Evolutionary conservation across 1,140 invertebrate genomes (phyloP).

Genomic region (Lutraria rhynchaena): DNA sequence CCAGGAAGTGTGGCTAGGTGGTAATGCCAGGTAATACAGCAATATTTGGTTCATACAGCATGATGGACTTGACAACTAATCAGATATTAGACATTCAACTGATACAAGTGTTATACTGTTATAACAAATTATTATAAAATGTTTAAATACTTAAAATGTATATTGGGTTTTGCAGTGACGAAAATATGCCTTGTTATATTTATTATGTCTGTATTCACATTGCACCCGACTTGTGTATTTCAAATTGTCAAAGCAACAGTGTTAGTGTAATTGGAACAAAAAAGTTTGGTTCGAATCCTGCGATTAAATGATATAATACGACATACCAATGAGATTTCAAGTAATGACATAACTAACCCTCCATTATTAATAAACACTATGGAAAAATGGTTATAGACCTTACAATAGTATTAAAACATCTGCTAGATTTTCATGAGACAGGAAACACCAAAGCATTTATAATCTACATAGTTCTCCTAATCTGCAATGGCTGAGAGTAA

Average conservation of each 20-base stretch:
- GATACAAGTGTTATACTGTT: background rate
- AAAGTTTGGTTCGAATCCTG: too few species aligned
- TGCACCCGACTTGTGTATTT: background rate
- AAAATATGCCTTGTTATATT: background rate
- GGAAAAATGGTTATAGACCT: too few species aligned
- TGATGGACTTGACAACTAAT: slow-evolving; percentile 2
- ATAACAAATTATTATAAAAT: background rate
- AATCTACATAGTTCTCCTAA: too few species aligned
- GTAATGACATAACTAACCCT: too few species aligned
- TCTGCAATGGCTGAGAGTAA: too few species aligned
- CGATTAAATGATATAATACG: too few species aligned
- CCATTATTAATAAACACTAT: too few species aligned
- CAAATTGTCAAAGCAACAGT: background rate
- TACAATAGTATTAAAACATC: too few species aligned
- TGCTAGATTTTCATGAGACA: too few species aligned
- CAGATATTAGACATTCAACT: slow-evolving; percentile 8
- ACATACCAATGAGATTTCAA: too few species aligned
- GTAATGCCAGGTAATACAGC: slow-evolving; percentile 27
- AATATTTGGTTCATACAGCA: slow-evolving; percentile 6
- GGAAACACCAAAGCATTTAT: too few species aligned
- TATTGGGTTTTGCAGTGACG: background rate
- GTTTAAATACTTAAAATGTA: background rate
- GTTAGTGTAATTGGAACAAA: too few species aligned
- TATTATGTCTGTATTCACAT: background rate
- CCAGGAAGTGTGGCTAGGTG: background rate